A percentile compares a stretch with the other conserved stretches of the same genome.
Conservation (phyloP, 1,140 invertebrate genomes). For the Psilanteris sp. region DNA sequence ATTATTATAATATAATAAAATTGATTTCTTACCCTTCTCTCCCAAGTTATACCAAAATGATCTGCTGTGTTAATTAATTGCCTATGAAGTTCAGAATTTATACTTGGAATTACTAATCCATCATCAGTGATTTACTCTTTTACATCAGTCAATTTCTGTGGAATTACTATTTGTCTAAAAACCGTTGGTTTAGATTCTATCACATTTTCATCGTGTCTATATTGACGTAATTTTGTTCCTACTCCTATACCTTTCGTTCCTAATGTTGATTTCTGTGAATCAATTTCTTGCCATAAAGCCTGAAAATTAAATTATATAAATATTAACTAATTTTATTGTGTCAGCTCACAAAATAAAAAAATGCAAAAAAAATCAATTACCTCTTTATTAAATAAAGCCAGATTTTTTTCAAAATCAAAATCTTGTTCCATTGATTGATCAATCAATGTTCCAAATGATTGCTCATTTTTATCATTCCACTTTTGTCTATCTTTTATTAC, state of each 20-base stretch:
- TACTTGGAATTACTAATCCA: conserved; percentile 88
- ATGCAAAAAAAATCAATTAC: no score
- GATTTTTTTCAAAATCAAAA: conserved; percentile 96
- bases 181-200: conserved; percentile 84
- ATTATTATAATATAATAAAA: background rate
- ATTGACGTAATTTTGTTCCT: conserved; percentile 63
- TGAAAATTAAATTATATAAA: no score
- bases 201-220: conserved; percentile 92
- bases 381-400: conserved; percentile 94
- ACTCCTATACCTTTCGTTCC: conserved; percentile 71
- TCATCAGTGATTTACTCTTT: conserved; percentile 90
- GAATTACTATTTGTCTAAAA: conserved; percentile 86
- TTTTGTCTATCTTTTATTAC: conserved; percentile 70
- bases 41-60: conserved; percentile 83
- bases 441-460: conserved; percentile 83
- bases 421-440: conserved; percentile 84
- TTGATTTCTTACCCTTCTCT: conserved; percentile 78
- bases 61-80: conserved; percentile 85
- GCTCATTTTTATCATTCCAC: conserved; percentile 80
- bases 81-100: conserved; percentile 84
- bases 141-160: conserved; percentile 79
- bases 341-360: no score
- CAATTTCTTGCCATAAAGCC: conserved; percentile 84
- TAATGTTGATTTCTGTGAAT: conserved; percentile 83
- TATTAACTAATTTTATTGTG: no score